Evolutionary conservation across 2,888 invertebrate genomes (phyloP).

Genomic region (Halictus ligatus): DNA sequence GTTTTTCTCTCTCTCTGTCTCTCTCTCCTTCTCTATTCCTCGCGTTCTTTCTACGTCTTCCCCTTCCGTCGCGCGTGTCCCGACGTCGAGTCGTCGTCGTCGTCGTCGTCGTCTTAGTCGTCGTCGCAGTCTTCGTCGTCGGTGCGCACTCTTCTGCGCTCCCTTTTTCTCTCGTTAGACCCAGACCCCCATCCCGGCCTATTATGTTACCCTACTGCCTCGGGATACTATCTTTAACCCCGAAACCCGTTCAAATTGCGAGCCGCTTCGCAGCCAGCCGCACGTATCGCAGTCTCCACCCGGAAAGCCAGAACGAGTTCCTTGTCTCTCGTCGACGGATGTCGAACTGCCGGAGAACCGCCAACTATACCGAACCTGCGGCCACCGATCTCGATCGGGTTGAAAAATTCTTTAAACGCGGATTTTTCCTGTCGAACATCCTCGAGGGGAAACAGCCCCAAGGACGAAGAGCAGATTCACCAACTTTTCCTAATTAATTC

Average conservation of each 20-base stretch:
- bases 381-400: neutral
- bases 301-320: slow-evolving; percentile 52
- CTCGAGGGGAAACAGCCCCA: neutral
- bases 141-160: slow-evolving; percentile 63
- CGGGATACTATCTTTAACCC: slow-evolving; percentile 77
- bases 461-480: too few relatives aligned
- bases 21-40: slow-evolving; percentile 32
- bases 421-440: neutral
- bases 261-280: slow-evolving; percentile 61
- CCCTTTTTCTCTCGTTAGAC: slow-evolving; percentile 71
- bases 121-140: neutral
- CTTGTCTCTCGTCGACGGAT: neutral
- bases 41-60: slow-evolving; percentile 56
- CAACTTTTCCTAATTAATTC: too few relatives aligned
- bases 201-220: slow-evolving; percentile 78
- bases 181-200: slow-evolving; percentile 71
- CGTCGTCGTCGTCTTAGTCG: slow-evolving; percentile 32
- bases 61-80: slow-evolving; percentile 41
- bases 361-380: neutral
- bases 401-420: neutral
- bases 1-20: slow-evolving; percentile 28
- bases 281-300: slow-evolving; percentile 50
- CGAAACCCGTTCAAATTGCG: slow-evolving; percentile 75
- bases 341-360: neutral
- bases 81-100: slow-evolving; percentile 40